Base-by-base conservation (phyloP, 2,888 invertebrate species). In the Amblyjoppa fuscipennis region DNA sequence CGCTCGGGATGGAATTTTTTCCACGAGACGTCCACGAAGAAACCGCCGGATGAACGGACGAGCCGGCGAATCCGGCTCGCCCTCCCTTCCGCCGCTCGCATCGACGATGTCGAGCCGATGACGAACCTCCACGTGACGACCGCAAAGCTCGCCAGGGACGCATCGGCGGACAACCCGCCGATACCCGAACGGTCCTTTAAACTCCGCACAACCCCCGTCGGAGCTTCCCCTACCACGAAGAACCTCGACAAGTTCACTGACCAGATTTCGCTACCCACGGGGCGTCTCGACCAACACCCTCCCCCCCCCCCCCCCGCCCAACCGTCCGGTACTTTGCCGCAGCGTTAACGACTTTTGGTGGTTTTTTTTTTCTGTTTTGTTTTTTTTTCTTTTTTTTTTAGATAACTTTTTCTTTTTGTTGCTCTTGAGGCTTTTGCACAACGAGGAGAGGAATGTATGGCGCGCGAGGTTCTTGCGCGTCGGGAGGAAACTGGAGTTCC, bases 51-150 rank as follows among this genome's bases (percentile, higher is more conserved):
- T 25, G 75, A 76, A 76, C 75, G 64, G n/a, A 41, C 78, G 74
- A 80, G 51, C 74, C 69, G 61, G 61, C 59, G 76, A 71, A 59
- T 70, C 31, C 20, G 56, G 76, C 75, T 68, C 82, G 51, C 68
- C 28, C 64, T 81, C 66, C 66, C 7, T 51, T 31, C 31, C 53
- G 38, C 31, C 53, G 38, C 56, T 16, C 25, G 28, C 49, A 61
- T 69, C 45, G 66, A 41, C 73, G 53, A 73, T 85, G 66, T 69
- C 76, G 53, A 85, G 79, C 76, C 83, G 79, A 83, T 82, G 66
- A 20, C 68, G 80, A 28, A 59, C 16, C 56, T 69, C 41, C 61
- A 83, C 83, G 83, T 80, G 85, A 80, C 73, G 85, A 80, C 73
- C 66, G 56, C 49, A 53, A 34, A 61, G 56, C 49, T 76, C 80